Evolutionary conservation across 2,113 vertebrate genomes (phyloP), one percentile per base, ranked within the genome.

Genomic region (Lycaon pictus): DNA sequence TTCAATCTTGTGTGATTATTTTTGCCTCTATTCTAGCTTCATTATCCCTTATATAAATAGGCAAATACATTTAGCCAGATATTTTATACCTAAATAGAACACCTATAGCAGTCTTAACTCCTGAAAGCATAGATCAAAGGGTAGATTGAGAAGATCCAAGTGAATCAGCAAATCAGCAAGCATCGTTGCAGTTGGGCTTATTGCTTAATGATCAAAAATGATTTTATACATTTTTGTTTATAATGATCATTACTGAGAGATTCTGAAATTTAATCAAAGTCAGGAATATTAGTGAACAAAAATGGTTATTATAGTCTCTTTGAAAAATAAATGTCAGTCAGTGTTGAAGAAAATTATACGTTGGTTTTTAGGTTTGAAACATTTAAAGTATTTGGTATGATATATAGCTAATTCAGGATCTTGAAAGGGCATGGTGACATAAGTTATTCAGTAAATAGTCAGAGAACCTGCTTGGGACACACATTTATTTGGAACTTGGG

Each of bases 211-310:
- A 8, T 58, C 29, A 69, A 82, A 93, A 95, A n/a, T 83, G 79
- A 93, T 76, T 81, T 58, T 37, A n/a, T 67, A 19, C 23, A 43
- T 35, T 56, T 93, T 56, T 74, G 16, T 55, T 65, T 88, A 4
- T 69, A 69, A 37, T 95, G 20, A 48, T 93, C 11, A 23, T 51
- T 67, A 81, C 60, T 67, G 37, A 11, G 60, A 81, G 29, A n/a
- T 81, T 95, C 51, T 96, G 48, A 91, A 84, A 69, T 89, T 62
- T 93, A 82, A 77, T 84, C 13, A 58, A 96, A 53, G 12, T 90
- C 23, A 32, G 5, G 17, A 65, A 19, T 89, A 19, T 32, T 90
- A 82, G 13, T 86, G 86, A 92, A 63, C 76, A 93, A 37, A 76
- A 86, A 82, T 35, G 22, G 23, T n/a, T 77, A 35, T 90, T 63